Conservation (phyloP, 2,797 vertebrate genomes). For the Spinus olivaceus region DNA sequence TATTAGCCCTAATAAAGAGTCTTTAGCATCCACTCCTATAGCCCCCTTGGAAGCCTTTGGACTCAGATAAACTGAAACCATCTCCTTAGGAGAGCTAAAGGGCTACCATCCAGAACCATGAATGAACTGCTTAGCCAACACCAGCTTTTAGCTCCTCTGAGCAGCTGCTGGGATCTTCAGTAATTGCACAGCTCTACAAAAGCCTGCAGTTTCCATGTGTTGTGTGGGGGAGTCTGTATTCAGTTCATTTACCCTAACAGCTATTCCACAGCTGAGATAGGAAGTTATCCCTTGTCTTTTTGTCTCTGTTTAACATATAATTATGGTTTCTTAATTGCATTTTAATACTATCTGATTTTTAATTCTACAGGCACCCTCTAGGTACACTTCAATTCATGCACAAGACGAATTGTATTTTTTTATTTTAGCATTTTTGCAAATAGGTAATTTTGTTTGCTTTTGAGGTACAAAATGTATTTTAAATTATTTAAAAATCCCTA, state of each 20-base stretch:
- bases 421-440: neutral
- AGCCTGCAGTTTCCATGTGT: neutral
- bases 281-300: neutral
- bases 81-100: constrained; percentile 35
- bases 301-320: neutral
- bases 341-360: constrained; percentile 9
- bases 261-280: neutral
- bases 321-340: neutral
- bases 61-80: neutral
- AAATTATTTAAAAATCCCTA: neutral
- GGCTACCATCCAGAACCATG: neutral
- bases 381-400: neutral
- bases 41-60: neutral
- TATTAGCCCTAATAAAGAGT: neutral
- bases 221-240: neutral
- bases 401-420: neutral
- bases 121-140: neutral
- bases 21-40: neutral
- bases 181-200: constrained; percentile 48
- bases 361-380: neutral
- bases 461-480: neutral
- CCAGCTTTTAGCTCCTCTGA: constrained; percentile 13
- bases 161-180: constrained; percentile 21
- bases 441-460: neutral
- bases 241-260: neutral